Conservation (phyloP, 2,797 vertebrate species). For the Falco cherrug region DNA sequence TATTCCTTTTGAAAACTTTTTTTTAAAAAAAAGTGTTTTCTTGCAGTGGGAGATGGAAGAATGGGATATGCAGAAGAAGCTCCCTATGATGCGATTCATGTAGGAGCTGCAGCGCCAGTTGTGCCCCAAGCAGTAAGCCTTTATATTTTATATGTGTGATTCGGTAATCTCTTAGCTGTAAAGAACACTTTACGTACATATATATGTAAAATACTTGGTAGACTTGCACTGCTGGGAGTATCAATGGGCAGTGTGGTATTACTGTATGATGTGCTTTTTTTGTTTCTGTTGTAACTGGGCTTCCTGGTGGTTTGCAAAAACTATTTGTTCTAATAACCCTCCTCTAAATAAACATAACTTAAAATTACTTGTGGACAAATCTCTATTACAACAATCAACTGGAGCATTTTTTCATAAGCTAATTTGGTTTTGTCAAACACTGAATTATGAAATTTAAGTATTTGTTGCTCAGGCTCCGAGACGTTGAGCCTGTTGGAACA, state of each 20-base stretch:
- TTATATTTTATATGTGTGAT: constrained; percentile 18
- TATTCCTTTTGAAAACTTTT: neutral
- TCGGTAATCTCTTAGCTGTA: neutral
- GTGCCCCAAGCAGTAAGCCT: constrained; percentile 95
- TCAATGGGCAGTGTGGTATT: neutral
- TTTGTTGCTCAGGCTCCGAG: neutral
- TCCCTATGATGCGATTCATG: constrained; percentile 97
- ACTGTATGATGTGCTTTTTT: neutral
- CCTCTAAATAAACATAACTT: neutral
- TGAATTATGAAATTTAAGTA: neutral
- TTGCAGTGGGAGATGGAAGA: constrained; percentile 95
- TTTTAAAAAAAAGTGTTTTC: constrained; percentile 1
- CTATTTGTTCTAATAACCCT: neutral
- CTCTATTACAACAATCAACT: neutral
- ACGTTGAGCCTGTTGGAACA: neutral
- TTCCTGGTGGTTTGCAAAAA: neutral
- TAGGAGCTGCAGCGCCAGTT: constrained; percentile 93
- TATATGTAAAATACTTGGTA: neutral
- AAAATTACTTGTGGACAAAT: neutral
- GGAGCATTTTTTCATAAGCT: neutral
- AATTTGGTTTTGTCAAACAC: neutral
- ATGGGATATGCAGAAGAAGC: constrained; percentile 89
- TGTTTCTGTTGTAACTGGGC: neutral
- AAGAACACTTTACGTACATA: neutral
- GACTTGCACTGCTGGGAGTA: neutral